Evolutionary conservation across 2,113 vertebrate species (phyloP).

Genomic region (Mustela lutreola): DNA sequence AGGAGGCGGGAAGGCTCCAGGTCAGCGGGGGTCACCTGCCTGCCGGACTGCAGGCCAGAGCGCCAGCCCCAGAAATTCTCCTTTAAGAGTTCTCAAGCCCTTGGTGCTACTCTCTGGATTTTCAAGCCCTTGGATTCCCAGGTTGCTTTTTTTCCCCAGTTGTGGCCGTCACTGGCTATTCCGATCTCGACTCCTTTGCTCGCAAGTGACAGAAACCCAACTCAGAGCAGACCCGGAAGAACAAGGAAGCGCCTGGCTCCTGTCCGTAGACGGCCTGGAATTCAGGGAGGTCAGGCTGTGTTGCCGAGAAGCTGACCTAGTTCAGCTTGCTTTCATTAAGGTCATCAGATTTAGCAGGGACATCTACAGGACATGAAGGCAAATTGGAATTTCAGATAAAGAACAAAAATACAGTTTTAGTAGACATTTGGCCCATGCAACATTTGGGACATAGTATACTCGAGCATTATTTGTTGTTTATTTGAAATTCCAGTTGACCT

Average conservation of each 20-base stretch:
- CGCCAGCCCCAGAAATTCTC: background rate
- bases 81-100: background rate
- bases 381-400: background rate
- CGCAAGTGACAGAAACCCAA: background rate
- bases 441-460: background rate
- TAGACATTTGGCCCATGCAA: background rate
- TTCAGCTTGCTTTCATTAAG: background rate
- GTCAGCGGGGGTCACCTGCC: background rate
- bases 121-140: background rate
- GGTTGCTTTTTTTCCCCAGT: background rate
- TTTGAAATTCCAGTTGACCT: background rate
- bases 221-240: background rate
- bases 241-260: rapidly evolving
- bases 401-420: background rate
- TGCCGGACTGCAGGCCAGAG: background rate
- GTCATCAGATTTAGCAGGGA: background rate
- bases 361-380: background rate
- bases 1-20: background rate
- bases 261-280: background rate
- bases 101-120: background rate
- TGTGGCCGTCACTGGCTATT: background rate
- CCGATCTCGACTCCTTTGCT: background rate
- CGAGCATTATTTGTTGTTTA: background rate
- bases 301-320: background rate
- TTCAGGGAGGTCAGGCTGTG: background rate